These are phyloP conservation scores for Amphipyra berbera DNA, from an alignment of 2,888 invertebrate species.

Conservation along the genomic window DNA sequence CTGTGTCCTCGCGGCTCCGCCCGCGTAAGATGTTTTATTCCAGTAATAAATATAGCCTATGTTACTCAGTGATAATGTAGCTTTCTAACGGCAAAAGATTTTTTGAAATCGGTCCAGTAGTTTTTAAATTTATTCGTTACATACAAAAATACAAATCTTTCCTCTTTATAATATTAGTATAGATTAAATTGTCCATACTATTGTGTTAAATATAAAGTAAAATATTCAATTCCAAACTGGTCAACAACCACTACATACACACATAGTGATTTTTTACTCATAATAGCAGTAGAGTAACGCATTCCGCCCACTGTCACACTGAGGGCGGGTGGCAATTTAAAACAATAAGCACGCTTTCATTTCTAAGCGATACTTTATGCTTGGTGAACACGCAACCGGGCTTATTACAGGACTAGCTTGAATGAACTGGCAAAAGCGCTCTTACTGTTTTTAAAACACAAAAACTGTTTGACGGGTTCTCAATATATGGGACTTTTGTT, in stretches of 20 bases:
- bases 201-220: not conserved
- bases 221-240: conserved; percentile 24
- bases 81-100: too few species aligned
- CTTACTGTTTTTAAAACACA: conserved; percentile 12
- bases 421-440: conserved; percentile 30
- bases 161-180: too few species aligned
- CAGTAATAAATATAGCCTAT: too few species aligned
- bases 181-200: too few species aligned
- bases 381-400: conserved; percentile 74
- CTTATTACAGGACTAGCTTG: conserved; percentile 35
- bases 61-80: too few species aligned
- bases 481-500: too few species aligned
- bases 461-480: too few species aligned
- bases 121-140: too few species aligned
- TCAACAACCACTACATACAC: conserved; percentile 17
- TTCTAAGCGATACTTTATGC: conserved; percentile 82
- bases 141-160: too few species aligned
- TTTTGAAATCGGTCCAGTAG: too few species aligned
- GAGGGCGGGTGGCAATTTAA: conserved; percentile 86
- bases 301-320: conserved; percentile 83
- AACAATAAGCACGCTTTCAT: conserved; percentile 86
- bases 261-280: conserved; percentile 46
- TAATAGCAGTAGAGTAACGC: conserved; percentile 59
- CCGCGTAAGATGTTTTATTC: too few species aligned
- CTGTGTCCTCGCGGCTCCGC: too few species aligned